These are phyloP conservation scores for Hycleus phaleratus DNA, from an alignment of 1,140 invertebrate species.

Conservation along the genomic window DNA sequence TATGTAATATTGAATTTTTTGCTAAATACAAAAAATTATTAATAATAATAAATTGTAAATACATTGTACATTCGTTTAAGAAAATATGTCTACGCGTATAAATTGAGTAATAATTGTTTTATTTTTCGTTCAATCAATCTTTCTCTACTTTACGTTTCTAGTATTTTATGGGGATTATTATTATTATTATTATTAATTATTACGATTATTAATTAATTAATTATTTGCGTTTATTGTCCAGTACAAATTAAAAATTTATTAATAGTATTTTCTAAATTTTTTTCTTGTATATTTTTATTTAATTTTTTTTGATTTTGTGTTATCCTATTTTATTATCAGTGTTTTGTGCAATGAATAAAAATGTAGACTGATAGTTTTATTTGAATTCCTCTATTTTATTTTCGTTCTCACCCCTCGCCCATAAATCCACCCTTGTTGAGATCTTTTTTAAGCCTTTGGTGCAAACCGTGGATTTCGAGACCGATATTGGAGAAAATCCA, in stretches of 20 bases:
- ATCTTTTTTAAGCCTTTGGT: too few species aligned
- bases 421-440: too few species aligned
- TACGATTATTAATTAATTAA: not conserved
- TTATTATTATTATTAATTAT: conserved; percentile 17
- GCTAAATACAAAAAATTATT: conserved; percentile 20
- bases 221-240: conserved; percentile 23
- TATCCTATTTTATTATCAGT: conserved; percentile 33
- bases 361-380: conserved; percentile 36
- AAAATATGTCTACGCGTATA: conserved; percentile 31
- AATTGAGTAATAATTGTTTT: not conserved
- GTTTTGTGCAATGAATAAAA: conserved; percentile 36
- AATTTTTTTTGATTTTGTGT: conserved; percentile 25
- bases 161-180: conserved; percentile 27
- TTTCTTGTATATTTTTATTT: conserved; percentile 28
- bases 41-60: conserved; percentile 22
- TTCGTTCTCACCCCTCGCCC: too few species aligned
- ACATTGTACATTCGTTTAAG: conserved; percentile 35
- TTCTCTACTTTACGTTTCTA: conserved; percentile 15
- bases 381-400: too few species aligned
- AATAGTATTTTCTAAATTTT: conserved; percentile 29
- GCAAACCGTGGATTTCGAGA: too few species aligned
- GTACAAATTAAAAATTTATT: conserved; percentile 32
- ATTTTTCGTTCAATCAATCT: not conserved
- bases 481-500: too few species aligned
- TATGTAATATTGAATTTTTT: conserved; percentile 28